phyloP scores from a whole-genome alignment of 2,797 vertebrate genomes.

The Molothrus ater region DNA sequence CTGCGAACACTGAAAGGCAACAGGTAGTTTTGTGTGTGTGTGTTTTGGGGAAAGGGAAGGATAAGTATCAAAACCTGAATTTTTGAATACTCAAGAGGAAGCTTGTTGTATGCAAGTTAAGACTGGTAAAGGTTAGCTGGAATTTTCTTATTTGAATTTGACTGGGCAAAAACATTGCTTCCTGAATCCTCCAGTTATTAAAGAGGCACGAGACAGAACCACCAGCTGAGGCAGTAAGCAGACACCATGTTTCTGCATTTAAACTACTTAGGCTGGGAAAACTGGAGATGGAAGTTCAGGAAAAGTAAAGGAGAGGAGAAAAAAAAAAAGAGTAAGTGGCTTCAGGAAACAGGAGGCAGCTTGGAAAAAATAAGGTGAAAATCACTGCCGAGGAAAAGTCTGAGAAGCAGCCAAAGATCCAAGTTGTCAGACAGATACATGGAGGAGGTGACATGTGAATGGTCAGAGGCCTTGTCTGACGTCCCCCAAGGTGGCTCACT shows the following conservation, averaged over 20 bases:
- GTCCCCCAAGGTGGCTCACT: background rate
- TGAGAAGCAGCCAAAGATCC: background rate
- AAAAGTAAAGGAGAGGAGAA: background rate
- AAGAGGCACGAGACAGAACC: background rate
- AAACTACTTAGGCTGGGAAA: background rate
- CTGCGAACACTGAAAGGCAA: background rate
- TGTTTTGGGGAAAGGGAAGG: background rate
- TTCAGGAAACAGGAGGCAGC: background rate
- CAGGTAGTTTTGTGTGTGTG: background rate
- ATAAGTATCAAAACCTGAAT: background rate
- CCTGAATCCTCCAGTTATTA: background rate
- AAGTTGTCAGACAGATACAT: background rate
- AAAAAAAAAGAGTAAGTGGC: accelerated
- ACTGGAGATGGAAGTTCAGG: background rate
- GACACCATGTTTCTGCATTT: background rate
- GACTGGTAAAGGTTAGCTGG: background rate
- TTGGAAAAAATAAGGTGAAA: background rate
- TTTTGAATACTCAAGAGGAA: background rate
- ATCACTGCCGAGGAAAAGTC: background rate
- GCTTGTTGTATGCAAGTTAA: background rate
- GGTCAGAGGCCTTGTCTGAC: background rate
- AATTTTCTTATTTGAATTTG: background rate
- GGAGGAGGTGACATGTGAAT: background rate
- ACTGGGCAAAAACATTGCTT: background rate
- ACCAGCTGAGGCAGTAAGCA: background rate